These are phyloP conservation scores for Acanthoscelides obtectus DNA, from an alignment of 2,888 invertebrate species.

Conservation along the genomic window DNA sequence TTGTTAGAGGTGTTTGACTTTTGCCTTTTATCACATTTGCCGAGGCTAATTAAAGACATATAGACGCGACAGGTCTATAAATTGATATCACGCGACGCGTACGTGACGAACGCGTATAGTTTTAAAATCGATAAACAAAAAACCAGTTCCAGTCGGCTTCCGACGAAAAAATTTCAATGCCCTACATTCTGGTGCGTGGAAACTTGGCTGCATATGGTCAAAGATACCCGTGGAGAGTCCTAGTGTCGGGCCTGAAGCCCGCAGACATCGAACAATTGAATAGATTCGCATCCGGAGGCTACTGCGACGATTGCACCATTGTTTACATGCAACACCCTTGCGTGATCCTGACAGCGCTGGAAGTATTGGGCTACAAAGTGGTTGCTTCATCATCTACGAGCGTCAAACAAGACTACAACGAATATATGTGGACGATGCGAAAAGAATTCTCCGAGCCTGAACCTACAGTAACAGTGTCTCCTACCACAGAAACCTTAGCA, in stretches of 20 bases:
- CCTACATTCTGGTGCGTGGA: constrained; percentile 86
- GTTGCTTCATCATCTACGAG: constrained; percentile 83
- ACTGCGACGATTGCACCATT: constrained; percentile 79
- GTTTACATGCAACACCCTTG: constrained; percentile 85
- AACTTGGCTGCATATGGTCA: constrained; percentile 83
- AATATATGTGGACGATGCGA: constrained; percentile 92
- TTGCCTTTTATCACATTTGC: neutral
- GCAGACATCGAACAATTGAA: constrained; percentile 78
- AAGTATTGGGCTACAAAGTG: constrained; percentile 84
- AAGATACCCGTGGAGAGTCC: constrained; percentile 82
- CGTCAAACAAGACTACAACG: constrained; percentile 83
- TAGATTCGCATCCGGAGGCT: constrained; percentile 78
- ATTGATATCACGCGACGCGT: neutral
- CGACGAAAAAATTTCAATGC: constrained; percentile 53
- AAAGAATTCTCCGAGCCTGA: constrained; percentile 83
- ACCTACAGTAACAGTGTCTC: constrained; percentile 49
- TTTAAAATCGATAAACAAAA: neutral
- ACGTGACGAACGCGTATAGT: neutral
- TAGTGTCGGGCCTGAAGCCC: constrained; percentile 81
- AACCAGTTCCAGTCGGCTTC: neutral
- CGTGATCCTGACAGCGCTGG: constrained; percentile 79
- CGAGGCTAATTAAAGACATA: neutral
- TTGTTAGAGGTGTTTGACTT: neutral
- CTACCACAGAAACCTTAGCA: constrained; percentile 6
- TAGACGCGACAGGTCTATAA: neutral